Conservation (phyloP, 2,888 invertebrate species). For the Fabriciana adippe region DNA sequence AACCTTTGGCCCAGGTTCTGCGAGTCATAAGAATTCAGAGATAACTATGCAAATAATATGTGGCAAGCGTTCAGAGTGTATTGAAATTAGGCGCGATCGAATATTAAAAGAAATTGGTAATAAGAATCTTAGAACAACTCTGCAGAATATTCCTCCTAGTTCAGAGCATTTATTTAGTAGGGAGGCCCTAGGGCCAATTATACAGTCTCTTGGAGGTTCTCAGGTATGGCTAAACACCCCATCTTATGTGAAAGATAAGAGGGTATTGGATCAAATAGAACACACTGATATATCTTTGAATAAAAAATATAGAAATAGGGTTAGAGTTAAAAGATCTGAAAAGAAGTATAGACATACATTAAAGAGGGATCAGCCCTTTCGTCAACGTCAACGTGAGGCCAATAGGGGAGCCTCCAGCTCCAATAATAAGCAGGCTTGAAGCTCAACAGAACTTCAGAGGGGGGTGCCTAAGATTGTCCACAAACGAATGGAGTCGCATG, state of each 20-base stretch:
- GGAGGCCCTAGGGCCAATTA: constrained; percentile 14
- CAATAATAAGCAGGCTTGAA: no score
- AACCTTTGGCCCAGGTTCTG: constrained; percentile 22
- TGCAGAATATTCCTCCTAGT: constrained; percentile 11
- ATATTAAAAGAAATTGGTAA: constrained; percentile 24
- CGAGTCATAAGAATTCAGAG: constrained; percentile 9
- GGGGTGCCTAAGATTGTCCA: no score
- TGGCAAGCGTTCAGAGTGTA: constrained; percentile 23
- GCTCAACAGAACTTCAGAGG: no score
- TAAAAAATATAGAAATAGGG: no score
- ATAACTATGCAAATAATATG: constrained; percentile 21
- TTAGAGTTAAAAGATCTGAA: no score
- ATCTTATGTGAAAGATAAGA: background rate
- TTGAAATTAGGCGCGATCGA: constrained; percentile 19
- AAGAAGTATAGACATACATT: no score
- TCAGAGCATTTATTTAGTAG: constrained; percentile 14
- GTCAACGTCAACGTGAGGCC: no score
- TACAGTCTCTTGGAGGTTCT: constrained; percentile 14
- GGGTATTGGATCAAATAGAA: no score
- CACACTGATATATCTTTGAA: no score
- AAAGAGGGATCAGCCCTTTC: no score
- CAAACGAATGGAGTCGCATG: no score
- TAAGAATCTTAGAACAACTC: background rate
- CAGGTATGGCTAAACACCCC: constrained; percentile 20
- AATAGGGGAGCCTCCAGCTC: no score